Percentiles rank a stretch among this genome's conserved stretches.
Conservation (phyloP, 2,113 vertebrate species). For the Plestiodon gilberti region DNA sequence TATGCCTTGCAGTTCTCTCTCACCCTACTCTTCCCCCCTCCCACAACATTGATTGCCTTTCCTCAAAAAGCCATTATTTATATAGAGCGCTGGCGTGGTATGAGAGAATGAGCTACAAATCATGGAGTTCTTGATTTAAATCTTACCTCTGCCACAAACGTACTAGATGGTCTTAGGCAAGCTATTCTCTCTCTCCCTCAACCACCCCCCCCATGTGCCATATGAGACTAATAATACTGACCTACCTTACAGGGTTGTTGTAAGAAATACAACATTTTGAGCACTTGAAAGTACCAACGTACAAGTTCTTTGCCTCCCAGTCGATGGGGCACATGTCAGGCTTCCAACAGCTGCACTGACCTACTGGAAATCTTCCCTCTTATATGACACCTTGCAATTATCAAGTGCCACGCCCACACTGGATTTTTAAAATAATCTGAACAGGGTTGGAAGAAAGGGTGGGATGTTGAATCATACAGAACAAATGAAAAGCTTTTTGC, state of each 20-base stretch:
- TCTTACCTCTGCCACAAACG: not conserved
- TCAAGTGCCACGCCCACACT: not conserved
- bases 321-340: not conserved
- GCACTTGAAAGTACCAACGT: not conserved
- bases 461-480: not conserved
- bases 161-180: not conserved
- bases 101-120: not conserved
- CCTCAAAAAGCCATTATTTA: not conserved
- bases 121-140: not conserved
- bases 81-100: not conserved
- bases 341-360: not conserved
- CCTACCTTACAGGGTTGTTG: not conserved
- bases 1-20: not conserved
- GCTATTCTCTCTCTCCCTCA: not conserved
- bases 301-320: not conserved
- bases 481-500: not conserved
- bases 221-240: not conserved
- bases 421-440: too few relatives aligned
- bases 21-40: not conserved
- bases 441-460: not conserved
- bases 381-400: too few relatives aligned
- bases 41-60: not conserved
- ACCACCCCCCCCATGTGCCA: too few relatives aligned
- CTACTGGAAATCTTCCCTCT: not conserved
- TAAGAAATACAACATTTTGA: not conserved